Percentiles rank a stretch among this genome's conserved stretches.
phyloP scores from a whole-genome alignment of 2,888 invertebrate species.

The Eulithis testata region DNA sequence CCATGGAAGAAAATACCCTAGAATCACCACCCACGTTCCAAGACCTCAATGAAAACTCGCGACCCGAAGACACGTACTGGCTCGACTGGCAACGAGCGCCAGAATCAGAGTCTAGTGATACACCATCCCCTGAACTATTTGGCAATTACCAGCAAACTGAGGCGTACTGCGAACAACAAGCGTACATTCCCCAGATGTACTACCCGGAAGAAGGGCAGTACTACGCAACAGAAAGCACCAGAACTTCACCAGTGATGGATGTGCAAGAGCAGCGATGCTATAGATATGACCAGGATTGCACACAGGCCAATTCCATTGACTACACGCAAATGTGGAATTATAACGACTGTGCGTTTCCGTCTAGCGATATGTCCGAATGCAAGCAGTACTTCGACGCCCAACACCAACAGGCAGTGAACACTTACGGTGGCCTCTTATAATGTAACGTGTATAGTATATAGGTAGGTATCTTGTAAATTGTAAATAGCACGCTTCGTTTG shows the following conservation, averaged over 20 bases:
- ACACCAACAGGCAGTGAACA: constrained; percentile 64
- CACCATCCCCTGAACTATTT: constrained; percentile 84
- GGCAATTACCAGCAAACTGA: constrained; percentile 73
- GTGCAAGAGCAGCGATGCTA: constrained; percentile 71
- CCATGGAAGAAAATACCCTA: constrained; percentile 77
- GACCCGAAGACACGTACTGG: constrained; percentile 85
- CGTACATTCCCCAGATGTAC: constrained; percentile 67
- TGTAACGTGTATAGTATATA: constrained; percentile 47
- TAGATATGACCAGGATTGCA: constrained; percentile 69
- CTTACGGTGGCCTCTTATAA: constrained; percentile 72
- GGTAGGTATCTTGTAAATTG: constrained; percentile 39
- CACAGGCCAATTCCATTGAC: constrained; percentile 60
- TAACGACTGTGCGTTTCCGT: constrained; percentile 68
- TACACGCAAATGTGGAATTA: constrained; percentile 72
- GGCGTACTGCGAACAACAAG: constrained; percentile 71
- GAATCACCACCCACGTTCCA: constrained; percentile 89
- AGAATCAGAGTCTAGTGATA: constrained; percentile 81
- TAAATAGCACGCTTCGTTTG: constrained; percentile 52
- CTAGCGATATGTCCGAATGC: constrained; percentile 62
- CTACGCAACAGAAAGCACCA: constrained; percentile 65
- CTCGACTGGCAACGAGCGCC: constrained; percentile 82
- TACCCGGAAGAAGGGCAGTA: constrained; percentile 77
- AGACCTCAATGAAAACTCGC: constrained; percentile 89
- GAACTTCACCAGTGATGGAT: constrained; percentile 68
- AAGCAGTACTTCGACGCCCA: constrained; percentile 72